Evolutionary conservation across 2,888 invertebrate genomes (phyloP).

Genomic region (Mamestra brassicae): DNA sequence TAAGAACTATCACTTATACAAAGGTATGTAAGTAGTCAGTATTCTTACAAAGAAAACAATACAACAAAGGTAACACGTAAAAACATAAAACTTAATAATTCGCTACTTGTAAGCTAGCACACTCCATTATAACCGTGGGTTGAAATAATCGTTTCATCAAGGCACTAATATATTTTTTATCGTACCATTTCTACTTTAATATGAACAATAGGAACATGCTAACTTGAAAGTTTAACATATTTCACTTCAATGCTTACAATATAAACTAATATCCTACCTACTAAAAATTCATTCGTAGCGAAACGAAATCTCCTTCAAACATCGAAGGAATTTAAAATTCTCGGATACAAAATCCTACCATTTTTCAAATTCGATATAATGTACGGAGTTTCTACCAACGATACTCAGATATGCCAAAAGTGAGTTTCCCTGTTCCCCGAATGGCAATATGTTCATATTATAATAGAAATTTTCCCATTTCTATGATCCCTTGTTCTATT

Average conservation of each 20-base stretch:
- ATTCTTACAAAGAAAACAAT: too few relatives aligned
- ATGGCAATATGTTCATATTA: conserved; percentile 49
- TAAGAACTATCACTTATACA: too few relatives aligned
- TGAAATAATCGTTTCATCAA: too few relatives aligned
- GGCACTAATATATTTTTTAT: too few relatives aligned
- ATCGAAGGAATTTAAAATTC: conserved; percentile 48
- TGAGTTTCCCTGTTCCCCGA: conserved; percentile 39
- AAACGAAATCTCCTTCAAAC: conserved; percentile 40
- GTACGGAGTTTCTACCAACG: conserved; percentile 28
- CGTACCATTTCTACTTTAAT: too few relatives aligned
- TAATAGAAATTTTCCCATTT: conserved; percentile 52
- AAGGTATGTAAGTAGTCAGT: too few relatives aligned
- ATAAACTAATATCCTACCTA: conserved; percentile 22
- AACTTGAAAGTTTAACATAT: not conserved
- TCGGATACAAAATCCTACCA: conserved; percentile 26
- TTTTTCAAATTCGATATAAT: conserved; percentile 56
- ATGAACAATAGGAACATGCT: not conserved
- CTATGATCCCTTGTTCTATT: conserved; percentile 58
- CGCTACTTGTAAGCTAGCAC: too few relatives aligned
- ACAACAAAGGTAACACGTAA: too few relatives aligned
- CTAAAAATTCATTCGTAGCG: conserved; percentile 34
- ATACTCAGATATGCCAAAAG: conserved; percentile 45
- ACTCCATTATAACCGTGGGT: too few relatives aligned
- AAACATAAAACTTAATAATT: too few relatives aligned
- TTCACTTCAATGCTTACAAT: conserved; percentile 1